These are phyloP conservation scores for Crotalus horridus DNA, from an alignment of 2,113 vertebrate genomes.

Conservation along the genomic window DNA sequence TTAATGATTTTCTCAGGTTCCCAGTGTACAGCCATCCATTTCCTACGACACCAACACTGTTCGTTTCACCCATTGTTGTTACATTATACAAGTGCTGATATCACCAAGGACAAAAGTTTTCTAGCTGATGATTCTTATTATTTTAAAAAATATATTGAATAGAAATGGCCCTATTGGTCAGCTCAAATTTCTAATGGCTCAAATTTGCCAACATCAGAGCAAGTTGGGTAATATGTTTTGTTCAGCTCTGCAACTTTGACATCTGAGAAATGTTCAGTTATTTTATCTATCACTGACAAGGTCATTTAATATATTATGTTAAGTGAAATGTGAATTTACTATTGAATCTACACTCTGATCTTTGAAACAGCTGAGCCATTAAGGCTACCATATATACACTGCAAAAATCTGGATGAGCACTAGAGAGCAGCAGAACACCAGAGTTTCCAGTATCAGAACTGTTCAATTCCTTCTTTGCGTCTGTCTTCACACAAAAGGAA, in stretches of 20 bases:
- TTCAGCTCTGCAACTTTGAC: background rate
- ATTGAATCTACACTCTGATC: background rate
- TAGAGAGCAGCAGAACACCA: background rate
- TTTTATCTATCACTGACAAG: background rate
- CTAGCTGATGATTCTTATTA: background rate
- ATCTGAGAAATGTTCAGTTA: background rate
- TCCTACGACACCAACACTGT: background rate
- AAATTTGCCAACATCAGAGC: background rate
- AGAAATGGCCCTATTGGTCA: background rate
- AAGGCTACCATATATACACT: background rate
- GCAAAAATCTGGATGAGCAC: background rate
- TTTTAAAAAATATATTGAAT: background rate
- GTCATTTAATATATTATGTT: background rate
- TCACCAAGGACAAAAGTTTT: background rate
- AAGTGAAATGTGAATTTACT: background rate
- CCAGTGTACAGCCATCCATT: background rate
- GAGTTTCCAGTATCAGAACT: background rate
- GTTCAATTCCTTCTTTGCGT: background rate
- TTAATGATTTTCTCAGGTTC: background rate
- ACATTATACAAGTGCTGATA: background rate
- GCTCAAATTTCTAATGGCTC: background rate
- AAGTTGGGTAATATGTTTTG: background rate
- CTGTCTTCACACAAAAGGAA: background rate
- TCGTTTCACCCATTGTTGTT: background rate
- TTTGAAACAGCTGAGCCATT: background rate